Conservation (phyloP, 2,113 vertebrate genomes). For the Oxyura jamaicensis region DNA sequence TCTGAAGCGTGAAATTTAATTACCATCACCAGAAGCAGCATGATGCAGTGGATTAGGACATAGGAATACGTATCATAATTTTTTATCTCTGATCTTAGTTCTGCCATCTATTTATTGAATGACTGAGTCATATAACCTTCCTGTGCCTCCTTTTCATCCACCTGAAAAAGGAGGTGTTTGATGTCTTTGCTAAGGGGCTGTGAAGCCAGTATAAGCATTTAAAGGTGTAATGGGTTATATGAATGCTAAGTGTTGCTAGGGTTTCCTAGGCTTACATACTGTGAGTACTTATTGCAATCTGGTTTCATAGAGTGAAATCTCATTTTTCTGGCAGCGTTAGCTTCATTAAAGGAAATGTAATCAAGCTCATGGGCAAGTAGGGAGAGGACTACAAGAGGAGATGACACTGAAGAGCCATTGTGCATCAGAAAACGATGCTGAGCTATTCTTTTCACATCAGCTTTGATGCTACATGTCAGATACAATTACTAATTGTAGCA, state of each 20-base stretch:
- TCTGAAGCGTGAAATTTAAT: constrained; percentile 53
- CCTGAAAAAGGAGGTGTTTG: not conserved
- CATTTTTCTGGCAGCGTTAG: not conserved
- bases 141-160: not conserved
- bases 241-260: not conserved
- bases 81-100: constrained; percentile 1
- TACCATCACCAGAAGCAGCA: constrained; percentile 39
- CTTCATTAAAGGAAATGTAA: constrained; percentile 21
- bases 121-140: not conserved
- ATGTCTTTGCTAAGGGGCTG: not conserved
- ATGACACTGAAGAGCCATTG: not conserved
- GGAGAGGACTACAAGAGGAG: not conserved
- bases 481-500: not conserved
- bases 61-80: not conserved
- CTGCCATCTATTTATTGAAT: not conserved
- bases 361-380: not conserved
- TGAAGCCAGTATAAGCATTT: not conserved
- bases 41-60: not conserved
- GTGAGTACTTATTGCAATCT: not conserved
- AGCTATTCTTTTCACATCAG: not conserved
- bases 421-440: not conserved
- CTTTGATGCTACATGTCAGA: not conserved
- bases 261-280: not conserved
- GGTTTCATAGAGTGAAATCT: not conserved
- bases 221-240: not conserved